Evolutionary conservation across 1,140 invertebrate genomes (phyloP).

Genomic region (Papilio machaon): DNA sequence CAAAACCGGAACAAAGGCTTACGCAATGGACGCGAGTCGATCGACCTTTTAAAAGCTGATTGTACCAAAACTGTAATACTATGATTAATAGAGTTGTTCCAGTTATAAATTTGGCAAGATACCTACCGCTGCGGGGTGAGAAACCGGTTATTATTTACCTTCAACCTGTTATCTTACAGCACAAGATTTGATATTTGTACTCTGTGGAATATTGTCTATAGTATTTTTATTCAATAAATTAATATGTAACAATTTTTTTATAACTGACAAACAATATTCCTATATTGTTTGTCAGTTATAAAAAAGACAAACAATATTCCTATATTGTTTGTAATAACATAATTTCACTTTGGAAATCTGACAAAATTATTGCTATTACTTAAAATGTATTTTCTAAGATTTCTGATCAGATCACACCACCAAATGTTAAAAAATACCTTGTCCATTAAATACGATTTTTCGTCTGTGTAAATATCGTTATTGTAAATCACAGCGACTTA

Average conservation of each 20-base stretch:
- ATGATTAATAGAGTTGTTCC: conserved; percentile 35
- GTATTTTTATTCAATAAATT: background rate
- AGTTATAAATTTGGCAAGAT: conserved; percentile 34
- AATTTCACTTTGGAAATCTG: too few species aligned
- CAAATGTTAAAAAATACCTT: too few species aligned
- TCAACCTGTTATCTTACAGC: conserved; percentile 13
- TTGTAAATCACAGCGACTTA: too few species aligned
- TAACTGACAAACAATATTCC: too few species aligned
- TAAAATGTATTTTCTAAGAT: too few species aligned
- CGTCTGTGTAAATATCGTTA: background rate
- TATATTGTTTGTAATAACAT: too few species aligned
- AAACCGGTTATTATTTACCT: conserved; percentile 41
- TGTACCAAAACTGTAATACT: conserved; percentile 44
- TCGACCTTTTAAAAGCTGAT: conserved; percentile 32
- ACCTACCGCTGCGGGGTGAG: background rate
- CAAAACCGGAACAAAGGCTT: conserved; percentile 7
- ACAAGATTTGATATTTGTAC: conserved; percentile 27
- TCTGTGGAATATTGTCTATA: background rate
- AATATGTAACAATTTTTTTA: background rate
- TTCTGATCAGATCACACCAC: too few species aligned
- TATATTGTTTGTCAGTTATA: too few species aligned
- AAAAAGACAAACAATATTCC: too few species aligned
- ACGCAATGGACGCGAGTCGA: background rate
- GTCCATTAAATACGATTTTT: too few species aligned
- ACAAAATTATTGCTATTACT: too few species aligned